A percentile compares a stretch with the other conserved stretches of the same genome.
Conservation (phyloP, 2,113 vertebrate genomes). For the Datnioides undecimradiatus region DNA sequence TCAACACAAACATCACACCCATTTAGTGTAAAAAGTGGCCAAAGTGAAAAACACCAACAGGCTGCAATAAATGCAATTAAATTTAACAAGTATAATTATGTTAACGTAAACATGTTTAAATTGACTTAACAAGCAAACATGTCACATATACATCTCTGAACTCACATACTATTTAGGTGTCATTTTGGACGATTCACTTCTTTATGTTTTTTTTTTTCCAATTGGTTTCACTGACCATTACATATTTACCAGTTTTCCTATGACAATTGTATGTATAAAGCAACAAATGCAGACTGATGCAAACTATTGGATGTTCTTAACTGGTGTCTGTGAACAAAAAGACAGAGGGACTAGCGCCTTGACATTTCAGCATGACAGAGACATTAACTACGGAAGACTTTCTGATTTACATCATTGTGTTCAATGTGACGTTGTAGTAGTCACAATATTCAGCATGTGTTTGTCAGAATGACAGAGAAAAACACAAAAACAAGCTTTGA, state of each 20-base stretch:
- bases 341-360: constrained; percentile 10
- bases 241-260: too few species aligned
- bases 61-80: not conserved
- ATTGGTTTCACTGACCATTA: not conserved
- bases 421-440: constrained; percentile 4
- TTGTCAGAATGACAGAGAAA: constrained; percentile 6
- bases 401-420: constrained; percentile 16
- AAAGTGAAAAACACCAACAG: not conserved
- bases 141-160: not conserved
- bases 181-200: not conserved
- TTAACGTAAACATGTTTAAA: not conserved
- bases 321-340: not conserved
- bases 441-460: not conserved
- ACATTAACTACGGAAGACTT: not conserved
- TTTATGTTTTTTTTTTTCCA: not conserved
- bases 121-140: not conserved
- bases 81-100: not conserved
- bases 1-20: not conserved
- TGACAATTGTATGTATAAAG: not conserved
- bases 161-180: too few species aligned
- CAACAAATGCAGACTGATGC: not conserved
- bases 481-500: not conserved
- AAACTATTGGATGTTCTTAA: not conserved
- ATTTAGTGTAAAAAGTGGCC: too few species aligned
- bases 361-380: not conserved